phyloP scores from a whole-genome alignment of 2,113 vertebrate genomes.

The Lagopus leucura region DNA sequence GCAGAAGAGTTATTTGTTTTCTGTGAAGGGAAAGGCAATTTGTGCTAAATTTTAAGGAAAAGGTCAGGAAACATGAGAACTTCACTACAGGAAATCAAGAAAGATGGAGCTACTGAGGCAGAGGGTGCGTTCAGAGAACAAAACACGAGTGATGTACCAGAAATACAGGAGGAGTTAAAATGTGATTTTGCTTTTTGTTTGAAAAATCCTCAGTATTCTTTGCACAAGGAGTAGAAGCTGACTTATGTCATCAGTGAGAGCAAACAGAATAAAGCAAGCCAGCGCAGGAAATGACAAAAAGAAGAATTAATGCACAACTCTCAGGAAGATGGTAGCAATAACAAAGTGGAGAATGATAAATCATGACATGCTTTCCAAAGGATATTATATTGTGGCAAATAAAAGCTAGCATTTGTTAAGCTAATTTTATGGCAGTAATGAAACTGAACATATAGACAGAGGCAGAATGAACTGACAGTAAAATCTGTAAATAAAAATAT shows the following conservation, averaged over 20 bases:
- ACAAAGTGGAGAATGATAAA: background rate
- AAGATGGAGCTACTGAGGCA: background rate
- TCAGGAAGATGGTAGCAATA: background rate
- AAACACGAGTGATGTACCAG: conserved; percentile 48
- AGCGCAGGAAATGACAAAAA: conserved; percentile 37
- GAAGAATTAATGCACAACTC: conserved; percentile 30
- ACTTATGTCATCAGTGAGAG: conserved; percentile 42
- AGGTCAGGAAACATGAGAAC: background rate
- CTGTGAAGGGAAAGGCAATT: background rate
- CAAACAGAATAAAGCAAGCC: conserved; percentile 57
- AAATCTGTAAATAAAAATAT: background rate
- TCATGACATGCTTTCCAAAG: background rate
- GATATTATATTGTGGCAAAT: background rate
- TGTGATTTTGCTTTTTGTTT: conserved; percentile 53
- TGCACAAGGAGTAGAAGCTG: conserved; percentile 49
- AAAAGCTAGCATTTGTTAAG: background rate
- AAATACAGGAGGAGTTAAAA: conserved; percentile 48
- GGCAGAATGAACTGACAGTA: background rate
- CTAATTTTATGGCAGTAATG: background rate
- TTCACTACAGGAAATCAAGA: background rate
- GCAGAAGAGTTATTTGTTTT: background rate
- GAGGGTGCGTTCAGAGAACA: background rate
- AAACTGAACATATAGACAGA: background rate
- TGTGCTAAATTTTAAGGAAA: background rate
- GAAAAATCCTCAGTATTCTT: conserved; percentile 59